phyloP scores from a whole-genome alignment of 2,113 vertebrate species.

The Heteronetta atricapilla region DNA sequence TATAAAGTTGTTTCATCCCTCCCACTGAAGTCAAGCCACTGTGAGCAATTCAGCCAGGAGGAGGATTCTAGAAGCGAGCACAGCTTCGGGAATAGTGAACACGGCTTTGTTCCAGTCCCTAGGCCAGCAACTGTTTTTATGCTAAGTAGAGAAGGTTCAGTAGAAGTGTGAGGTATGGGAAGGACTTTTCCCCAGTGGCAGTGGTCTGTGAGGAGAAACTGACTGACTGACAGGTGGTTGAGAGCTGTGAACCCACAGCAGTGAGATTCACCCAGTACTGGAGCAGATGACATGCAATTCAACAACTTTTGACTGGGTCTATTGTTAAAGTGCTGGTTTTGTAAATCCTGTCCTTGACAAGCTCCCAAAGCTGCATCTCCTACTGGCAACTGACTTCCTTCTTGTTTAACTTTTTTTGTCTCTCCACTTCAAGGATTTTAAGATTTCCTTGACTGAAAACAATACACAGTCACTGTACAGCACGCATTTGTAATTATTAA shows the following conservation, averaged over 20 bases:
- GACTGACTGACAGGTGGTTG: background rate
- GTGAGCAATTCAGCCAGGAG: background rate
- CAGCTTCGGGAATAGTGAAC: background rate
- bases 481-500: background rate
- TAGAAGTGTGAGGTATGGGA: background rate
- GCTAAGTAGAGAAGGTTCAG: background rate
- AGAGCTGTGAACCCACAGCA: background rate
- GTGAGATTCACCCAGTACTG: background rate
- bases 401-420: background rate
- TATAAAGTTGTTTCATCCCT: background rate
- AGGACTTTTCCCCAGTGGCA: background rate
- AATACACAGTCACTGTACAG: background rate
- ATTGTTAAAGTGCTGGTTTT: background rate
- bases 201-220: background rate
- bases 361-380: background rate
- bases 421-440: background rate
- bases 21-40: background rate
- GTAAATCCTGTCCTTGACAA: background rate
- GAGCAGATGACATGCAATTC: background rate
- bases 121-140: background rate
- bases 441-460: conserved; percentile 25
- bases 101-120: background rate
- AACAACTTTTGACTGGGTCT: background rate
- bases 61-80: background rate
- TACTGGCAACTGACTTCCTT: background rate